phyloP scores from a whole-genome alignment of 2,113 vertebrate genomes.

The Piprites chloris region DNA sequence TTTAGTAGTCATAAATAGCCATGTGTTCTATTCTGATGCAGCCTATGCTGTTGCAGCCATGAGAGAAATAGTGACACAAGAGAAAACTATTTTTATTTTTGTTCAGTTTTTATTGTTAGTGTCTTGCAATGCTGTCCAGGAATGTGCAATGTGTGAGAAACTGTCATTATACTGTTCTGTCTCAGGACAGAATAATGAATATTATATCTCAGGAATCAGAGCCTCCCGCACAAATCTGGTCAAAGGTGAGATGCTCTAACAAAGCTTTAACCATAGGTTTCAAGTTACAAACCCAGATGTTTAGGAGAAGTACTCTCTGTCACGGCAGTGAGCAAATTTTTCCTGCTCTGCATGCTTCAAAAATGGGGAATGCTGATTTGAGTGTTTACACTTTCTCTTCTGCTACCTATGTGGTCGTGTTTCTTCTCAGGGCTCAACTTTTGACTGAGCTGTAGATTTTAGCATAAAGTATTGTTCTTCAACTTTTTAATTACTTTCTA shows the following conservation, averaged over 20 bases:
- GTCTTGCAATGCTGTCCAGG: neutral
- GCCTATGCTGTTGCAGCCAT: neutral
- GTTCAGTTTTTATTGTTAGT: neutral
- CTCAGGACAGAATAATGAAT: neutral
- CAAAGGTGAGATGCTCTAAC: neutral
- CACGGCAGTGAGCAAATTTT: neutral
- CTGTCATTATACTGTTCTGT: neutral
- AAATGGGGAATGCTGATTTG: neutral
- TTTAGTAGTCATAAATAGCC: neutral
- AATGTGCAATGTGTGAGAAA: neutral
- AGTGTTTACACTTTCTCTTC: neutral
- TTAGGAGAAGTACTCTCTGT: neutral
- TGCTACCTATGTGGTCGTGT: neutral
- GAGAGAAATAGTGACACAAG: neutral
- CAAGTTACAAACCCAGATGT: neutral
- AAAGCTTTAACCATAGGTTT: neutral
- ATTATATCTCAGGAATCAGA: neutral
- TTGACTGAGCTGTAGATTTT: neutral
- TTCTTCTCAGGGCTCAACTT: neutral
- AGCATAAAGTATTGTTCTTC: neutral
- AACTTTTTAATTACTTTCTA: neutral
- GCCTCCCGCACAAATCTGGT: neutral
- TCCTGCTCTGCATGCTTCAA: neutral
- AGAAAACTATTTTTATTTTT: neutral
- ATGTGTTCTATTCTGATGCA: neutral